Percentiles rank a stretch among this genome's conserved stretches.
These are phyloP conservation scores for Tretioscincus oriximinensis DNA, from an alignment of 2,113 vertebrate species.

Conservation along the genomic window DNA sequence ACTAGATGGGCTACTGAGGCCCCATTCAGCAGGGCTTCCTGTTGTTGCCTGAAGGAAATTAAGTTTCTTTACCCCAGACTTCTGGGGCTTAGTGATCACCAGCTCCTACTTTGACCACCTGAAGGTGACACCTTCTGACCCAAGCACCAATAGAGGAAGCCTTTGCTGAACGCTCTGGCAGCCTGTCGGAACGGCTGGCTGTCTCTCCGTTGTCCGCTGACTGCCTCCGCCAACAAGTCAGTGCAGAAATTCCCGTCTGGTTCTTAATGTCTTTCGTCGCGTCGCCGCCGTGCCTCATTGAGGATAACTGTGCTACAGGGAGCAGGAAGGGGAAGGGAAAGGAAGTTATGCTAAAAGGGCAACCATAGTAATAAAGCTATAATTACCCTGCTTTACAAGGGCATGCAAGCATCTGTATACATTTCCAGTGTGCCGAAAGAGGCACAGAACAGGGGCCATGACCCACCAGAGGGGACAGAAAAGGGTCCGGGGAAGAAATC, in stretches of 20 bases:
- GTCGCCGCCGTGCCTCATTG: background rate
- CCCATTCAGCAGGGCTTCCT: too few relatives aligned
- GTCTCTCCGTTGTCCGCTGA: background rate
- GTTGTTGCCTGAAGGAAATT: too few relatives aligned
- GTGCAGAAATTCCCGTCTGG: background rate
- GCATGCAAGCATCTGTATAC: background rate
- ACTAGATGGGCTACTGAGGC: too few relatives aligned
- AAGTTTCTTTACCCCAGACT: too few relatives aligned
- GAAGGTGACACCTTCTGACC: too few relatives aligned
- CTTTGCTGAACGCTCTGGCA: background rate
- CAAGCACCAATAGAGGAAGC: too few relatives aligned
- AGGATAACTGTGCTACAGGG: background rate
- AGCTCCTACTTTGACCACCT: too few relatives aligned
- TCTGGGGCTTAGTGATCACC: too few relatives aligned
- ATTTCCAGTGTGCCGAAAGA: background rate
- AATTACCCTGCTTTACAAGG: conserved; percentile 5
- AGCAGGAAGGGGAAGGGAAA: background rate
- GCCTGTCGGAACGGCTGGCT: background rate
- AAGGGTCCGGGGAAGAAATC: background rate
- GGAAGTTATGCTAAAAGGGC: background rate
- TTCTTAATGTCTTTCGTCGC: background rate
- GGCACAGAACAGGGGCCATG: background rate
- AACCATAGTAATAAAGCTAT: background rate
- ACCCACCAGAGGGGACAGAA: background rate
- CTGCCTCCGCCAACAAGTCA: background rate